phyloP scores from a whole-genome alignment of 2,113 vertebrate species.

The Antennarius striatus region DNA sequence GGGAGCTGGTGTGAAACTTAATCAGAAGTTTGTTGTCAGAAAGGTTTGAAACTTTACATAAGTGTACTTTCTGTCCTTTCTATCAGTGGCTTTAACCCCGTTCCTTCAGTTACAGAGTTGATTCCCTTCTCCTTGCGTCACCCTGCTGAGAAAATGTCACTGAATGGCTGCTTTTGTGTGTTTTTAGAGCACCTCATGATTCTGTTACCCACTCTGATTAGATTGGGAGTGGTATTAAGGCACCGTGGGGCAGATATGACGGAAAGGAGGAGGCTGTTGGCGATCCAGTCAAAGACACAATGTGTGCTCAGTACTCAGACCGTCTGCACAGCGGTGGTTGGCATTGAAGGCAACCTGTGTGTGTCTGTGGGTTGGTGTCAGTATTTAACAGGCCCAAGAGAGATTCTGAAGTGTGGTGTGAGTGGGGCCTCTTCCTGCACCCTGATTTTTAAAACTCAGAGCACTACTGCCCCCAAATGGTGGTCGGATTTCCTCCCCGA shows the following conservation, averaged over 20 bases:
- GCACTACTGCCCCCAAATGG: conserved; percentile 74
- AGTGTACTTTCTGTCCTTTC: background rate
- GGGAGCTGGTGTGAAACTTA: conserved; percentile 27
- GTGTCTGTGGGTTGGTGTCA: conserved; percentile 59
- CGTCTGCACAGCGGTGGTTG: conserved; percentile 39
- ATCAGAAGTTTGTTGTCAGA: conserved; percentile 19
- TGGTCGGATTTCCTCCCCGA: conserved; percentile 22
- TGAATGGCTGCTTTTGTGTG: conserved; percentile 51
- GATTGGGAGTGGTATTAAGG: conserved; percentile 53
- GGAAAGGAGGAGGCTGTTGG: conserved; percentile 44
- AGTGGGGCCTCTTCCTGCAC: conserved; percentile 55
- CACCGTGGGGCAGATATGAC: conserved; percentile 46
- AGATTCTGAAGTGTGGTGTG: conserved; percentile 68
- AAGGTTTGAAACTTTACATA: conserved; percentile 32
- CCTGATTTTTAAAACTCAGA: conserved; percentile 45
- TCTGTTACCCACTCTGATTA: conserved; percentile 47
- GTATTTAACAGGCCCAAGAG: conserved; percentile 66
- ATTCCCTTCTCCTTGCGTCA: conserved; percentile 24
- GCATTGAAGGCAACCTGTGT: conserved; percentile 46
- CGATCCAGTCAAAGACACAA: conserved; percentile 55
- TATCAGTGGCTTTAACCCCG: conserved; percentile 22
- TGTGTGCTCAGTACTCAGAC: conserved; percentile 67
- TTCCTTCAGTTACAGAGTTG: conserved; percentile 26
- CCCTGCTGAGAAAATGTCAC: conserved; percentile 15
- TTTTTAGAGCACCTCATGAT: conserved; percentile 46